Base-by-base conservation (phyloP, 2,113 vertebrate species). In the Crypturellus undulatus region DNA sequence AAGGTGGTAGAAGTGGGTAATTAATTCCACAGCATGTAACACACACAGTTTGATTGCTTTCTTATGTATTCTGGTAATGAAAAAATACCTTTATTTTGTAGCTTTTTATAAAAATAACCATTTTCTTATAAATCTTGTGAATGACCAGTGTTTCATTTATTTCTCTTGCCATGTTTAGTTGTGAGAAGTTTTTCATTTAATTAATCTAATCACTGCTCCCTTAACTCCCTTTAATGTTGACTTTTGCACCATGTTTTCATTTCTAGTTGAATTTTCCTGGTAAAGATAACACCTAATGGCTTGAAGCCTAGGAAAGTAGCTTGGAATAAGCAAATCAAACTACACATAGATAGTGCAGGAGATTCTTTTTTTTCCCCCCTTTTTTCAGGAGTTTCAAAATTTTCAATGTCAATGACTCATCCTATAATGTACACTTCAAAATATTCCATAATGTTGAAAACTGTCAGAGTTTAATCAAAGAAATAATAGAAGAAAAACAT, bases 1-100 rank as follows among this genome's bases (percentile, higher is more conserved):
- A 95, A 97, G 94, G 92, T 96, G 96, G 93, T 96, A 92, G 94
- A 96, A 97, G 91, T 73, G 95, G 84, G 78, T 95, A 96, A 95
- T 94, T 95, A 95, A 96, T 97, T 92, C 67, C 34, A 28, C 51
- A 79, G 58, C 43, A 60, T 54, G 56, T n/a, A 92, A 51, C 30
- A 30, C 62, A 86, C 32, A 17, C 72, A 34, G 32, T 63, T 67
- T 77, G 21, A 82, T 88, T 79, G 45, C 26, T 79, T 93, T 92
- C 9, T 20, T 69, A 69, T 92, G 87, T 80, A 65, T 6, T 69
- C 15, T 65, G 13, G 6, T 78, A 62, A 84, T 76, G 63, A 84
- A 91, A 69, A 84, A 7, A 38, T 40, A 58, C 8, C 26, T 81
- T 79, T 62, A 40, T 78, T 47, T 81, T 76, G 73, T 3, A 68